A percentile compares a stretch with the other conserved stretches of the same genome.
phyloP scores from a whole-genome alignment of 2,797 vertebrate genomes.

The Hozukius guyotensis region DNA sequence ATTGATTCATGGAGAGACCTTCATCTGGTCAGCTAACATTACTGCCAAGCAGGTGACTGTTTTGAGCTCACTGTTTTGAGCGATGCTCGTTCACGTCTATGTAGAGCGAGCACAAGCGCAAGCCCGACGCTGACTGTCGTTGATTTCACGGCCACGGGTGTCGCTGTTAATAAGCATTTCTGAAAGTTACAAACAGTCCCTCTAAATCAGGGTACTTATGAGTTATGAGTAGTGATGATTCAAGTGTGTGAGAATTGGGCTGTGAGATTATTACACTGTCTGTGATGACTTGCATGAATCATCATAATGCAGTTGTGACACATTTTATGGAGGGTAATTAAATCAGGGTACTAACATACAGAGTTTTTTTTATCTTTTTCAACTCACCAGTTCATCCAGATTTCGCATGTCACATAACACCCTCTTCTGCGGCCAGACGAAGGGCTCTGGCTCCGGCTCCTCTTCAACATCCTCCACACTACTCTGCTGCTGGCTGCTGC shows the following conservation, averaged over 20 bases:
- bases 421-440: constrained; percentile 85
- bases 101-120: too few species aligned
- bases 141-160: too few species aligned
- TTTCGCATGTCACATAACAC: constrained; percentile 92
- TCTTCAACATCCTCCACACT: constrained; percentile 63
- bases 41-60: too few species aligned
- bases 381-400: constrained; percentile 95
- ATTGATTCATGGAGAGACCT: too few species aligned
- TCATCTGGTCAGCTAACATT: too few species aligned
- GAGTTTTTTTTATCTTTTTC: background rate
- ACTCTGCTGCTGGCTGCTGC: background rate
- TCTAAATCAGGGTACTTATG: too few species aligned
- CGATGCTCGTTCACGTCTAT: too few species aligned
- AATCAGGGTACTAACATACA: background rate
- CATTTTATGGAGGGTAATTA: background rate
- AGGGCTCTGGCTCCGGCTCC: constrained; percentile 64
- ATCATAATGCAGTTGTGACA: constrained; percentile 5
- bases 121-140: too few species aligned
- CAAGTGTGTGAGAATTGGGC: background rate
- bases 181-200: too few species aligned
- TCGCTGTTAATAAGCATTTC: too few species aligned
- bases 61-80: too few species aligned
- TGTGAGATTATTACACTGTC: background rate
- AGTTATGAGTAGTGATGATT: background rate
- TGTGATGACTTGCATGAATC: background rate